These are phyloP conservation scores for Girardinichthys multiradiatus DNA, from an alignment of 2,113 vertebrate species.

Conservation along the genomic window DNA sequence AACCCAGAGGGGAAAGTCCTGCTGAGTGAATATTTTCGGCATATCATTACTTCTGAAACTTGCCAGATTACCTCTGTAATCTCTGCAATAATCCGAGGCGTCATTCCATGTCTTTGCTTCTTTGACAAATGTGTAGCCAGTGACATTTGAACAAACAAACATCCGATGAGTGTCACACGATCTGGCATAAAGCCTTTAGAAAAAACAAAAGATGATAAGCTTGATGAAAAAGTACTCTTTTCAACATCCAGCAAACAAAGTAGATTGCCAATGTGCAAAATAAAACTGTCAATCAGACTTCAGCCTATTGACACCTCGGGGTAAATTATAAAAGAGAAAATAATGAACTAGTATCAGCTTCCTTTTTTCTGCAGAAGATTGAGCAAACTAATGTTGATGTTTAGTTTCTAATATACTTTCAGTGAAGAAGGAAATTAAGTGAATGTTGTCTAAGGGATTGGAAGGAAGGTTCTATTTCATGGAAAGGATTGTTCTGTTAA, in stretches of 20 bases:
- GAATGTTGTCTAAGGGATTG: too few relatives aligned
- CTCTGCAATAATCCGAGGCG: rapidly evolving
- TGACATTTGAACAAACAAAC: not conserved
- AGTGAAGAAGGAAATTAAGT: too few relatives aligned
- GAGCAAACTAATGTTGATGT: too few relatives aligned
- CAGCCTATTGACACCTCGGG: not conserved
- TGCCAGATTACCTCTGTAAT: rapidly evolving
- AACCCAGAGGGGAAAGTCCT: not conserved
- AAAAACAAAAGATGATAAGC: not conserved
- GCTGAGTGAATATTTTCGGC: not conserved
- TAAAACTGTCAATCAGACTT: not conserved
- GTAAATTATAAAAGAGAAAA: too few relatives aligned
- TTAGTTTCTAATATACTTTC: too few relatives aligned
- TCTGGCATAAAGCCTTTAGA: not conserved
- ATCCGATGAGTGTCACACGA: not conserved
- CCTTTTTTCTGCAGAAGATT: not conserved
- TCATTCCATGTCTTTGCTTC: not conserved
- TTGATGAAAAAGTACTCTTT: not conserved
- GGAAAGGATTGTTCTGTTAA: too few relatives aligned
- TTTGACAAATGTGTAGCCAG: not conserved
- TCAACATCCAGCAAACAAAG: not conserved
- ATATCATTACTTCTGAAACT: not conserved
- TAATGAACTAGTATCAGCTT: too few relatives aligned
- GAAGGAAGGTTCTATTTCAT: too few relatives aligned
- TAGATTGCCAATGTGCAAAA: not conserved